Evolutionary conservation across 2,888 invertebrate species (phyloP).

Genomic region (Cosmia trapezina): DNA sequence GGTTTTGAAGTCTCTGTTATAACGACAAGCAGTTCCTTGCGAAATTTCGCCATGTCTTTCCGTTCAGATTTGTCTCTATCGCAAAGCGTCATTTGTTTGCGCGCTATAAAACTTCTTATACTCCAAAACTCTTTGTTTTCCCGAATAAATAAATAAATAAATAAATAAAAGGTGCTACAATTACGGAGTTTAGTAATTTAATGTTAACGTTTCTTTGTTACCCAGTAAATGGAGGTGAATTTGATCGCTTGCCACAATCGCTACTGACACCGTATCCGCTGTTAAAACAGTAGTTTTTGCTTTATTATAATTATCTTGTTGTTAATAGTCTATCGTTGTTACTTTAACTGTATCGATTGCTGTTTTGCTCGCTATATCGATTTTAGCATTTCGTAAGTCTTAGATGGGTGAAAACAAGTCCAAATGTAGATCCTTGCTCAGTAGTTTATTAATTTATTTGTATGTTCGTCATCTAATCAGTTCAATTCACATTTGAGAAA

Average conservation of each 20-base stretch:
- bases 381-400: neutral
- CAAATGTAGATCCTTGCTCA: neutral
- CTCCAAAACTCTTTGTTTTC: too few relatives aligned
- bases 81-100: neutral
- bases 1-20: neutral
- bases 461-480: neutral
- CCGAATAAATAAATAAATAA: too few relatives aligned
- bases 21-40: neutral
- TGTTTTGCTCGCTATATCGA: neutral
- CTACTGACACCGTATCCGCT: constrained; percentile 59
- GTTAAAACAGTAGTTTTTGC: constrained; percentile 26
- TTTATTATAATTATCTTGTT: constrained; percentile 42
- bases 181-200: constrained; percentile 29
- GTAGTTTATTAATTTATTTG: neutral
- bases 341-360: constrained; percentile 3
- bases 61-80: neutral
- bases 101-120: neutral
- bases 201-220: constrained; percentile 58
- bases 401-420: neutral
- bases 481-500: neutral
- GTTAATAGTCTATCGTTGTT: neutral
- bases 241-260: constrained; percentile 35
- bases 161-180: too few relatives aligned
- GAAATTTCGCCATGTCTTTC: too few relatives aligned
- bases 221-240: constrained; percentile 37